phyloP scores from a whole-genome alignment of 2,113 vertebrate species.

The Zosterops lateralis region DNA sequence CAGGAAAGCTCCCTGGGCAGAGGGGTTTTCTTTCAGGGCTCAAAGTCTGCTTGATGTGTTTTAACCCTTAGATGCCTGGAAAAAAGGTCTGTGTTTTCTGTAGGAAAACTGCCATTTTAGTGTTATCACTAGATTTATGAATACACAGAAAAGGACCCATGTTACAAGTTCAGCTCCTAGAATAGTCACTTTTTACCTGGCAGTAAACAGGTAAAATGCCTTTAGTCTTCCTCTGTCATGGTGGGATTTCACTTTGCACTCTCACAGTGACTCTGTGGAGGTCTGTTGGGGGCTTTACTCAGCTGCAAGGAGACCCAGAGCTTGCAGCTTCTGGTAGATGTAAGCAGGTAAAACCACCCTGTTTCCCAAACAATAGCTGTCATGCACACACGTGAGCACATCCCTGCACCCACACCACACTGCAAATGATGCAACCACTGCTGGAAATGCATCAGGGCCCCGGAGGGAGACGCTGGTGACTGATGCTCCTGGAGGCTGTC shows the following conservation, averaged over 20 bases:
- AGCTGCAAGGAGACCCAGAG: not conserved
- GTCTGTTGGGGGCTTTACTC: not conserved
- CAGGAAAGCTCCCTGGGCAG: not conserved
- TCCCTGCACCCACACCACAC: accelerated
- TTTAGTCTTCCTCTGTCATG: not conserved
- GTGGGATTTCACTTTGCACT: not conserved
- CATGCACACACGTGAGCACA: not conserved
- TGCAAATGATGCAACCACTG: conserved; percentile 61
- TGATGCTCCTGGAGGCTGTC: not conserved
- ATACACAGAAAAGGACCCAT: not conserved
- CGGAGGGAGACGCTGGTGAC: not conserved
- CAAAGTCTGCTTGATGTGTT: not conserved
- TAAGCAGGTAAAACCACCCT: not conserved
- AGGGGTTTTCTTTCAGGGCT: not conserved
- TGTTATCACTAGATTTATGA: not conserved
- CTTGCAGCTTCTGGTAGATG: not conserved
- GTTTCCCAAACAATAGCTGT: not conserved
- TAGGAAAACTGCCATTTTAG: not conserved
- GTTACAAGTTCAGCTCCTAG: not conserved
- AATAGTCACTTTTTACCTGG: not conserved
- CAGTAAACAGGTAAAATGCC: not conserved
- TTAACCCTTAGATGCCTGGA: not conserved
- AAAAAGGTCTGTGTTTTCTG: not conserved
- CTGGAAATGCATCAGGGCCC: conserved; percentile 65
- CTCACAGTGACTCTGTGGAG: not conserved